Percentiles rank a stretch among this genome's conserved stretches.
Conservation (phyloP, 2,888 invertebrate species). For the Galeruca laticollis region DNA sequence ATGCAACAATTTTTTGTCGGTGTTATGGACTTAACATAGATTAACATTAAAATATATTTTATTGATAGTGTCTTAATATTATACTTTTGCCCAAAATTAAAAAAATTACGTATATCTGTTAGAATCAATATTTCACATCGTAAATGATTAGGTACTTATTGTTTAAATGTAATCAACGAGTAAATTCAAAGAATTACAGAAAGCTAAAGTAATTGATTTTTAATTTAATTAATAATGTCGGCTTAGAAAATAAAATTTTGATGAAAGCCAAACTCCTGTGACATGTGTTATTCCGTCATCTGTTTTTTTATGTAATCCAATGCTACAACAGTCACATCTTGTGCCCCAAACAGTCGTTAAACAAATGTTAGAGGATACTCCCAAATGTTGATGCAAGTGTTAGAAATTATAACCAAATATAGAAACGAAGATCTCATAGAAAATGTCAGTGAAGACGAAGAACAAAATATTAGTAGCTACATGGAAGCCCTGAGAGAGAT, state of each 20-base stretch:
- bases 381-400: constrained; percentile 6
- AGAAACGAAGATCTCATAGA: constrained; percentile 6
- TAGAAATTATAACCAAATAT: not conserved
- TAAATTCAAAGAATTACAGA: not conserved
- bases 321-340: constrained; percentile 24
- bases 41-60: not conserved
- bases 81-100: too few relatives aligned
- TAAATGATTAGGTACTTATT: not conserved
- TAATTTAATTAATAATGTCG: not conserved
- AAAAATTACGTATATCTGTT: not conserved
- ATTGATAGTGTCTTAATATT: not conserved
- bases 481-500: constrained; percentile 18
- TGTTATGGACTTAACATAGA: constrained; percentile 14
- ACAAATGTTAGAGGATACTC: constrained; percentile 10
- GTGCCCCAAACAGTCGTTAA: constrained; percentile 9
- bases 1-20: constrained; percentile 3
- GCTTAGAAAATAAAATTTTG: constrained; percentile 5
- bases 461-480: constrained; percentile 12
- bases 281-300: constrained; percentile 27
- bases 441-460: not conserved
- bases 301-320: constrained; percentile 22
- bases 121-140: not conserved
- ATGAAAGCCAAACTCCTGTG: constrained; percentile 15
- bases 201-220: too few relatives aligned
- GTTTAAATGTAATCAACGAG: not conserved